Percentiles rank a stretch among this genome's conserved stretches.
Evolutionary conservation across 2,113 vertebrate genomes (phyloP).

Genomic region (Scortum barcoo): DNA sequence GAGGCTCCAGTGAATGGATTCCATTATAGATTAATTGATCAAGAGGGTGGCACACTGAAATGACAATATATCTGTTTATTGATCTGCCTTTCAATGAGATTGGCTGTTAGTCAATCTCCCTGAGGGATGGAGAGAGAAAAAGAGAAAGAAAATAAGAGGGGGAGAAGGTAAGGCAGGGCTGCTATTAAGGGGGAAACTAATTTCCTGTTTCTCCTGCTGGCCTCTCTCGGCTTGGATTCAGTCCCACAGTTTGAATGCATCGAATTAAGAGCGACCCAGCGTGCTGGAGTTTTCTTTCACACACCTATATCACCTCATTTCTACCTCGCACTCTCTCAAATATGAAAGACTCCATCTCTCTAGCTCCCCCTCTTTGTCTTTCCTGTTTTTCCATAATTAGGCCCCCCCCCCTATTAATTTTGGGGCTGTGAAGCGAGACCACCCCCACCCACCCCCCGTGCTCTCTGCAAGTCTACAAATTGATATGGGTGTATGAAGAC

Average conservation of each 20-base stretch:
- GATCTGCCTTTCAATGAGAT: constrained; percentile 84
- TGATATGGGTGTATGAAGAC: constrained; percentile 72
- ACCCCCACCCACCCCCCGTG: not conserved
- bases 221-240: constrained; percentile 28
- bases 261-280: constrained; percentile 33
- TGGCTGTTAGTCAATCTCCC: constrained; percentile 77
- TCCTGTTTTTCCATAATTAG: constrained; percentile 66
- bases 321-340: constrained; percentile 49
- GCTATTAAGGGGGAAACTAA: constrained; percentile 71
- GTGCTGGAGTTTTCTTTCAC: constrained; percentile 19
- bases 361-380: constrained; percentile 70
- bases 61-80: constrained; percentile 85
- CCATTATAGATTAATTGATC: constrained; percentile 87
- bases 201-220: constrained; percentile 75
- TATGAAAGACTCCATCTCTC: constrained; percentile 44
- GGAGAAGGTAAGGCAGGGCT: constrained; percentile 45
- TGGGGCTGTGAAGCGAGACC: constrained; percentile 70
- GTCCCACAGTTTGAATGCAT: not conserved
- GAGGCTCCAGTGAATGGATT: constrained; percentile 69
- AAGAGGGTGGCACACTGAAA: constrained; percentile 76
- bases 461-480: constrained; percentile 55
- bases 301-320: constrained; percentile 44
- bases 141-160: constrained; percentile 12
- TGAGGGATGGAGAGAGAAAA: constrained; percentile 41
- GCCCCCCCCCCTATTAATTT: constrained; percentile 80